Percentiles rank a stretch among this genome's conserved stretches.
These are phyloP conservation scores for Actinernus sp. DNA, from an alignment of 92 coral and sea anemone genomes.

Conservation along the genomic window DNA sequence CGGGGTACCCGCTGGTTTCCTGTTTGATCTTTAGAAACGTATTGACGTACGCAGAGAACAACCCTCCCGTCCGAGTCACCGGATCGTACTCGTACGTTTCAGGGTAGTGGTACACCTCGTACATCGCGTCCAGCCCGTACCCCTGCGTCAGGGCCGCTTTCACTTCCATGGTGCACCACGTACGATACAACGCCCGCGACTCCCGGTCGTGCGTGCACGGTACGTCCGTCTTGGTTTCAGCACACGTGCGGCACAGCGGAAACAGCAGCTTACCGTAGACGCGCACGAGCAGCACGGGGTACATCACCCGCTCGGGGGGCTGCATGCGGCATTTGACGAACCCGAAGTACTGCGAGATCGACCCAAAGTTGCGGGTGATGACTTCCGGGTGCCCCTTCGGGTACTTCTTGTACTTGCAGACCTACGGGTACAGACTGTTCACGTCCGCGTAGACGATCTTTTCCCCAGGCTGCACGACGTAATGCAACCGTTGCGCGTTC, in stretches of 20 bases:
- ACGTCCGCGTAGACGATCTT: constrained; percentile 10
- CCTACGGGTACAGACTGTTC: constrained; percentile 5
- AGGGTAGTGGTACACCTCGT: constrained; percentile 61
- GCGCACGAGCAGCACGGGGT: constrained; percentile 41
- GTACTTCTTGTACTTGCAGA: background rate
- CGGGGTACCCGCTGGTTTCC: constrained; percentile 45
- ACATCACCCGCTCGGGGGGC: too few species aligned
- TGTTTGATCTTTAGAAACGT: constrained; percentile 67
- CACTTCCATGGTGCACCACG: constrained; percentile 50
- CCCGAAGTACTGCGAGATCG: too few species aligned
- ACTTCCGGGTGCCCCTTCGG: constrained; percentile 33
- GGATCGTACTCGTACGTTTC: too few species aligned
- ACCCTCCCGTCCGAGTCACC: constrained; percentile 2
- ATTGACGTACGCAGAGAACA: constrained; percentile 49
- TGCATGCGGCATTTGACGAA: too few species aligned
- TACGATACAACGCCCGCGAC: constrained; percentile 37
- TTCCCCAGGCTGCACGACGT: background rate
- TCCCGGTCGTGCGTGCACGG: constrained; percentile 35
- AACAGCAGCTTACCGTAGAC: constrained; percentile 43
- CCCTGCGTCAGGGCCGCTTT: constrained; percentile 44
- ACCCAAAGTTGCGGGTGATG: constrained; percentile 36
- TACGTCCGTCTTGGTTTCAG: constrained; percentile 24
- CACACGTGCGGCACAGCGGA: constrained; percentile 55
- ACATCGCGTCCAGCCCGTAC: constrained; percentile 5
- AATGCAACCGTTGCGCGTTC: constrained; percentile 3